Percentiles rank a stretch among this genome's conserved stretches.
Conservation (phyloP, 2,797 vertebrate genomes). For the Neoniphon sammara region DNA sequence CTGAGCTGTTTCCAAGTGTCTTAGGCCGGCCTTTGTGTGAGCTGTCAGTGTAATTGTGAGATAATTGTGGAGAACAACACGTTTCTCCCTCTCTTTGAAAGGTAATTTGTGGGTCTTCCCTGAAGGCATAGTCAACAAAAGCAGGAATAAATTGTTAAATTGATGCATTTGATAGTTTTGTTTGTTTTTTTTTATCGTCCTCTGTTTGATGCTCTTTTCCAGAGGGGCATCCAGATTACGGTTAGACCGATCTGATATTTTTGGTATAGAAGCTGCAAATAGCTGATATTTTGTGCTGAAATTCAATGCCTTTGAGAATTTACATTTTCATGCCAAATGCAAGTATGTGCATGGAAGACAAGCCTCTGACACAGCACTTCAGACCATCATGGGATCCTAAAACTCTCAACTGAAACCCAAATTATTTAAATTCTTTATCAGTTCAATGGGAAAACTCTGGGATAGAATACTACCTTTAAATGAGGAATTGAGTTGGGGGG, state of each 20-base stretch:
- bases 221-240: background rate
- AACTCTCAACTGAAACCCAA: no score
- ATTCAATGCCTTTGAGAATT: background rate
- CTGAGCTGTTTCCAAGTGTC: slow-evolving; percentile 4
- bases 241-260: no score
- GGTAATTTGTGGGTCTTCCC: slow-evolving; percentile 17
- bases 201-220: background rate
- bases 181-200: background rate
- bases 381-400: no score
- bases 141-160: slow-evolving; percentile 20
- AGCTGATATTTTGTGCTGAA: no score
- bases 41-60: slow-evolving; percentile 24
- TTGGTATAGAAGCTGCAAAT: no score
- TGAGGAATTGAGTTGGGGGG: no score
- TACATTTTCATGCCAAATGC: background rate
- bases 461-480: no score
- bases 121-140: slow-evolving; percentile 11
- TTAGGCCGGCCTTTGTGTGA: slow-evolving; percentile 12
- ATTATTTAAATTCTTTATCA: no score
- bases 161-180: background rate
- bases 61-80: slow-evolving; percentile 18
- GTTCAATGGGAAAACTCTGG: no score
- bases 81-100: slow-evolving; percentile 16
- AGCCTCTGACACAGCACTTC: no score
- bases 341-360: no score